A percentile compares a stretch with the other conserved stretches of the same genome.
Evolutionary conservation across 2,113 vertebrate genomes (phyloP).

Genomic region (Zosterops lateralis): DNA sequence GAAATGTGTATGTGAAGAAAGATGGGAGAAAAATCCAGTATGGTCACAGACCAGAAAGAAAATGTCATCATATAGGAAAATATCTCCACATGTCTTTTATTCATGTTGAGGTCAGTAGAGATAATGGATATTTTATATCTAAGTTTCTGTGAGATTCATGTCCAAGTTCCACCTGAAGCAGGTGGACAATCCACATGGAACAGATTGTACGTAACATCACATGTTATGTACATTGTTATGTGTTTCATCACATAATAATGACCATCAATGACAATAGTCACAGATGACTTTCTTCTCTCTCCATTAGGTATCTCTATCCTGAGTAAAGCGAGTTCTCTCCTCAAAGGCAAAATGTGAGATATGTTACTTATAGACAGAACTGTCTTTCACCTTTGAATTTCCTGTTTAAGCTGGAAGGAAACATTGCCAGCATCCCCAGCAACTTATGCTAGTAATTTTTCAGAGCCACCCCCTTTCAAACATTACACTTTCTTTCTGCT

Average conservation of each 20-base stretch:
- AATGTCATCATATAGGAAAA: background rate
- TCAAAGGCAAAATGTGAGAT: background rate
- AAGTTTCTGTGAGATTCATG: background rate
- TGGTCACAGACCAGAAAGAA: background rate
- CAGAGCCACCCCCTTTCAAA: background rate
- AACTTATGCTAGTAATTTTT: conserved; percentile 6
- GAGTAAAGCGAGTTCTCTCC: background rate
- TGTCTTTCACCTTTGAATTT: conserved; percentile 30
- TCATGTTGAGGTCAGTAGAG: background rate
- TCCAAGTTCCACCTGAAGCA: background rate
- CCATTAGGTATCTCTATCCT: background rate
- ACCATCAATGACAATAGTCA: background rate
- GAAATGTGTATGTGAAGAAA: background rate
- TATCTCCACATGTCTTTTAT: background rate
- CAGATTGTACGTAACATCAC: background rate
- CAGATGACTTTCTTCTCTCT: background rate
- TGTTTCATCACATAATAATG: background rate
- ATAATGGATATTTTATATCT: background rate
- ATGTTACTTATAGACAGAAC: background rate
- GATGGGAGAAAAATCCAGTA: background rate
- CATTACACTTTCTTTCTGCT: background rate
- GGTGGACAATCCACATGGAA: background rate
- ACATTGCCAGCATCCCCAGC: background rate
- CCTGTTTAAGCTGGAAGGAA: background rate
- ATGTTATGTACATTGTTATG: no score